Percentiles rank a stretch among this genome's conserved stretches.
phyloP scores from a whole-genome alignment of 2,113 vertebrate species.

The Gavialis gangeticus region DNA sequence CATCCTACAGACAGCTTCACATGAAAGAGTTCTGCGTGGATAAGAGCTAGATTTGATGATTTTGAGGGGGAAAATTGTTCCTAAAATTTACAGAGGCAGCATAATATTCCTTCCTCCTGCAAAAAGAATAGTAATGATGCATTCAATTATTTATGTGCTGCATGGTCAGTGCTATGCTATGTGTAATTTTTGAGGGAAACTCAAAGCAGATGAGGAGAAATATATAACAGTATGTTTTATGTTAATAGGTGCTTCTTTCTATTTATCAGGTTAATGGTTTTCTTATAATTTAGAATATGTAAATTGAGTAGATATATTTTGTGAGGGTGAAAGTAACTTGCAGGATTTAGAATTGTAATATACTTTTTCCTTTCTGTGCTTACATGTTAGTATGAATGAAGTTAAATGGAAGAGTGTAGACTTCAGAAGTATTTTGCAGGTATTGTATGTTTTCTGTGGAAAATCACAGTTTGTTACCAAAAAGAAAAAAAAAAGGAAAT shows the following conservation, averaged over 20 bases:
- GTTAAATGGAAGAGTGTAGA: not conserved
- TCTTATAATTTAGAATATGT: not conserved
- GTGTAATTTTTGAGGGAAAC: not conserved
- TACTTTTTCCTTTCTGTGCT: not conserved
- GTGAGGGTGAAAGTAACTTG: not conserved
- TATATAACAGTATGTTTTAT: not conserved
- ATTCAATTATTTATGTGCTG: not conserved
- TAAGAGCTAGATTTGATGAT: too few species aligned
- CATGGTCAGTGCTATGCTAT: not conserved
- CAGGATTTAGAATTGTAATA: not conserved
- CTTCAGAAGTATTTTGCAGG: not conserved
- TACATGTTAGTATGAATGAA: not conserved
- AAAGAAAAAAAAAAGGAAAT: too few species aligned
- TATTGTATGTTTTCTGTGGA: too few species aligned
- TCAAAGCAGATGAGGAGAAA: fast-evolving
- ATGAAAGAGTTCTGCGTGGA: not conserved
- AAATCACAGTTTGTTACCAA: too few species aligned
- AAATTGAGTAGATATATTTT: not conserved
- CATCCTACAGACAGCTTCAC: not conserved
- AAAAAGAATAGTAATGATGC: not conserved
- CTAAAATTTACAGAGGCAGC: not conserved
- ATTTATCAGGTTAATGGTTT: not conserved
- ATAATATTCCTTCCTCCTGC: not conserved
- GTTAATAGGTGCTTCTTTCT: not conserved
- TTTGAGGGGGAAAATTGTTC: not conserved